Evolutionary conservation across 2,113 vertebrate genomes (phyloP), one percentile per base, ranked within the genome.

Genomic region (Rhinolophus ferrumequinum): DNA sequence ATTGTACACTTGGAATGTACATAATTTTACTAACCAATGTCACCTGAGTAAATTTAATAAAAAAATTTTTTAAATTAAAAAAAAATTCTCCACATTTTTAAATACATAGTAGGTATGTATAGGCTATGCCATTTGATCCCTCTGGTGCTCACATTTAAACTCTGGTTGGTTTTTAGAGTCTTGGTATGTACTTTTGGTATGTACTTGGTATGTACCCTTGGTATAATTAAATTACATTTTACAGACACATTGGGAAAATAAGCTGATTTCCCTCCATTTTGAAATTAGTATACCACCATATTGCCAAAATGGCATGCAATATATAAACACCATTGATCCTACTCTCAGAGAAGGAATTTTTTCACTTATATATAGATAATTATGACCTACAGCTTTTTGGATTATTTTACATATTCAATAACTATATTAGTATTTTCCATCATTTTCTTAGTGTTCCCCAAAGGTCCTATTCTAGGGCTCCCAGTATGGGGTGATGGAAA

Each of bases 141-240:
- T 60, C 62, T 90, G 21, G 13, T 50, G 26, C 19, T 96, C 18
- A 69, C 35, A 52, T 72, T 75, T 93, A 88, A 62, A 60, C 5
- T 77, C 13, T 38, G 44, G 8, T 9, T 38, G 44, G 8, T 9
- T 79, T 93, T 90, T 64, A 95, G 22, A 80, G 19, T 62, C 47
- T 88, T 88, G 5, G 24, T 72, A 44, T 44, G 41, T 44, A 44
- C 41, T 6, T 6, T 44, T 44, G 41, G 41, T 44, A 44, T 44
- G 41, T 44, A 44, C 6, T 44, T 44, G 41, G 41, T 44, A 44
- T 44, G 41, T 44, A 44, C 41, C 41, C 47, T 88, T 88, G 5
- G 24, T 72, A 75, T 95, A 93, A 90, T 60, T 91, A 75, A 88
- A 44, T 80, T 90, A 72, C 0, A 69, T 64, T 80, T 86, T 52